Base-by-base conservation (phyloP, 1,140 invertebrate genomes). In the Pomacea maculata region DNA sequence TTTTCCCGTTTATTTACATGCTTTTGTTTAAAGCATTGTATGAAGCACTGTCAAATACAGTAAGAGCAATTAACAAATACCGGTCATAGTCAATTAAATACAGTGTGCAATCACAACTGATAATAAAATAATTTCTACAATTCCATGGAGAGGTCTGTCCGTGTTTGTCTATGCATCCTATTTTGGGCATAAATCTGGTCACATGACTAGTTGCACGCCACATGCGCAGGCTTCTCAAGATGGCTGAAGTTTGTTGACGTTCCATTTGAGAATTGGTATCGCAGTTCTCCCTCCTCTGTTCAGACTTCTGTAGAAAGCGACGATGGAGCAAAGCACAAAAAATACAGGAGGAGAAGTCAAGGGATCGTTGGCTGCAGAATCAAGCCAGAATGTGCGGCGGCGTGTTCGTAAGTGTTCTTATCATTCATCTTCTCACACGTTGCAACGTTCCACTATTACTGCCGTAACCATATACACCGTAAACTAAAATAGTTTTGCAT, bases 381-480 rank as follows among this genome's bases (percentile, higher is more conserved):
- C 34, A 52, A 45, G 55, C 3, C 54, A 54, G n/a, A 45, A 54
- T 45, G n/a, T 75, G 17, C 63, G 64, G 15, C 61, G 61, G n/a
- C 64, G 64, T 61, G 75, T 75, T 65, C 64, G 72, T 80, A 80
- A 70, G 80, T 78, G 34, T 45, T 45, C 34, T 45, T 81, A 10
- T 19, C n/a, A 14, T 75, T 57, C 19, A 45, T 67, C 14, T 15
- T 55, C 21, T 21, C 74, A 75, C 54, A 57, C 74, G 55, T 54
- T 17, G n/a, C 34, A 34, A 75, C 74, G 25, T 54, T 25, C 74
- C 14, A 34, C 15, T 52, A 55, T 54, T 21, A 34, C 52, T 19
- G 21, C 74, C n/a, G 55, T 54, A 75, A 15, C 19, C 34, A 75
- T 54, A 57, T n/a, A 63, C 54, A 61, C 57, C 9, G 15, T 19